Percentiles rank a stretch among this genome's conserved stretches.
phyloP scores from a whole-genome alignment of 2,797 vertebrate species.

The Danio tinwini region DNA sequence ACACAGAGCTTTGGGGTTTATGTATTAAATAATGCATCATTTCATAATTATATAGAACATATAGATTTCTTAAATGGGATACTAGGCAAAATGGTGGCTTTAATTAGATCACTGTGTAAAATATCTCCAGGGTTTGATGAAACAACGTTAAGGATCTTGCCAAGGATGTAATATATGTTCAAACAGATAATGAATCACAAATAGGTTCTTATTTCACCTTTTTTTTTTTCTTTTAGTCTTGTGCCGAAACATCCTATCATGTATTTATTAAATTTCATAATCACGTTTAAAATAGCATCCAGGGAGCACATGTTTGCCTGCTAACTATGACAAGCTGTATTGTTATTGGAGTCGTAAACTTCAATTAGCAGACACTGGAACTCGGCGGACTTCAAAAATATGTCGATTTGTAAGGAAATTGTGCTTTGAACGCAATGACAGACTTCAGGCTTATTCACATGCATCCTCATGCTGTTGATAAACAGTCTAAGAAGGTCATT shows the following conservation, averaged over 20 bases:
- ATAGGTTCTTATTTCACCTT: constrained; percentile 78
- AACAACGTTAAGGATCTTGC: constrained; percentile 83
- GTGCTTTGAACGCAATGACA: constrained; percentile 30
- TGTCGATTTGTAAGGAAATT: constrained; percentile 8
- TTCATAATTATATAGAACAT: constrained; percentile 88
- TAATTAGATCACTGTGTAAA: constrained; percentile 85
- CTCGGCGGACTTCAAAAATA: constrained; percentile 6
- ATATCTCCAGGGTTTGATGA: constrained; percentile 85
- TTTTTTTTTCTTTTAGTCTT: constrained; percentile 69
- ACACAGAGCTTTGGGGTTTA: constrained; percentile 81
- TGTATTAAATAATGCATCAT: constrained; percentile 87
- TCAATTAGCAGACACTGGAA: constrained; percentile 26
- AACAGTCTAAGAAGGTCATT: constrained; percentile 70
- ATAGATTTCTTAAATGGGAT: constrained; percentile 85
- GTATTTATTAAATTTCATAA: constrained; percentile 75
- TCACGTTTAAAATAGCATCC: constrained; percentile 75
- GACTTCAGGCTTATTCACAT: constrained; percentile 21
- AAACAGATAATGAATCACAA: constrained; percentile 85
- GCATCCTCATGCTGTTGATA: constrained; percentile 61
- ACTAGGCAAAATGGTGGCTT: constrained; percentile 79
- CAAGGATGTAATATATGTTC: constrained; percentile 82
- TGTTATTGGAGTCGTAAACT: constrained; percentile 39
- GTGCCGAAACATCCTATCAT: constrained; percentile 68
- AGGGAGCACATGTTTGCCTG: constrained; percentile 69
- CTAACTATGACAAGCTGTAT: constrained; percentile 68